Conservation (phyloP, 2,113 vertebrate species). For the Turdus rufiventris region DNA sequence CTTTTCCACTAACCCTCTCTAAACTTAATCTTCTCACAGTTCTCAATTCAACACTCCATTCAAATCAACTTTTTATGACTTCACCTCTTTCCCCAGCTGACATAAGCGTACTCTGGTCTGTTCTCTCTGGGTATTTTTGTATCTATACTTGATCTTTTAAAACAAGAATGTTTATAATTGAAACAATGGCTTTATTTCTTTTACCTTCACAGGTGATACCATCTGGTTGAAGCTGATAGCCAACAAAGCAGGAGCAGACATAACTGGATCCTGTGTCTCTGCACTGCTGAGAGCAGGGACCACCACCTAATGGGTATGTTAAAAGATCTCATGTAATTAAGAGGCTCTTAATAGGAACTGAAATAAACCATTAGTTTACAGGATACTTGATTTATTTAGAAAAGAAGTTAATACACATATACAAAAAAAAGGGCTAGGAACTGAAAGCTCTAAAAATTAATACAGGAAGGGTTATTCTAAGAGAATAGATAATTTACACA, state of each 20-base stretch:
- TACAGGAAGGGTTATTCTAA: neutral
- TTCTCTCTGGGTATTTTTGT: neutral
- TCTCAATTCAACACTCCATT: neutral
- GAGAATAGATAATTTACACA: neutral
- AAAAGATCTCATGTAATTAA: neutral
- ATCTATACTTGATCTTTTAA: neutral
- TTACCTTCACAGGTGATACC: slow-evolving; percentile 89
- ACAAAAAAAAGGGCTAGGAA: neutral
- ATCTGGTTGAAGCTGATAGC: slow-evolving; percentile 88
- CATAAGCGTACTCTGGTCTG: neutral
- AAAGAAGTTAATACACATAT: neutral
- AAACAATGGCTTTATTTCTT: neutral
- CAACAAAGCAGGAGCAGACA: slow-evolving; percentile 85
- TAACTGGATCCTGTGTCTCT: slow-evolving; percentile 77
- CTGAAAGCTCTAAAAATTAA: neutral
- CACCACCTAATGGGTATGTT: slow-evolving; percentile 70
- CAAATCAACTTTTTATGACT: neutral
- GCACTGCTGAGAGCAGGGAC: slow-evolving; percentile 87
- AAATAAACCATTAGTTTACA: neutral
- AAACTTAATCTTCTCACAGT: neutral
- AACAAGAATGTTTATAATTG: neutral
- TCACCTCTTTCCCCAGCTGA: neutral
- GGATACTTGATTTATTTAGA: neutral
- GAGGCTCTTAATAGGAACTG: neutral
- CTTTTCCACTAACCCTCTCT: neutral